A percentile compares a stretch with the other conserved stretches of the same genome.
phyloP scores from a whole-genome alignment of 1,140 invertebrate species.

The Mercenaria mercenaria region DNA sequence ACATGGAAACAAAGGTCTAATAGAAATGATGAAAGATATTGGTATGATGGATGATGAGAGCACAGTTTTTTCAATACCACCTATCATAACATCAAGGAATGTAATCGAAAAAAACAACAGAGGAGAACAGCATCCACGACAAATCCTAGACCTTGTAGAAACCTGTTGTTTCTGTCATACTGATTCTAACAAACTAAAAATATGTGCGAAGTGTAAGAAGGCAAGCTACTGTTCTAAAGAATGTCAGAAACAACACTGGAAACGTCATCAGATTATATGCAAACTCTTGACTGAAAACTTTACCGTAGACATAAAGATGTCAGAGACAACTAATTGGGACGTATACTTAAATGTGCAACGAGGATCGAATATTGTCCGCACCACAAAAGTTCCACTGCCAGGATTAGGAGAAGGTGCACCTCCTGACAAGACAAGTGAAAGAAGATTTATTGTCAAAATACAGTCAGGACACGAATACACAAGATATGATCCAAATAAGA shows the following conservation, averaged over 20 bases:
- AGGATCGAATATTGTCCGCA: not conserved
- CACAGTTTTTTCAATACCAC: not conserved
- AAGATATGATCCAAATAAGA: not conserved
- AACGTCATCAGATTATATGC: conserved; percentile 50
- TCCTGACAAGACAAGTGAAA: conserved; percentile 8
- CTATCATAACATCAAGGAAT: conserved; percentile 23
- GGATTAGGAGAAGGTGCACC: not conserved
- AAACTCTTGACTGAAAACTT: conserved; percentile 14
- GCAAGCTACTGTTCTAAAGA: conserved; percentile 59
- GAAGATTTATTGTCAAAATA: conserved; percentile 58
- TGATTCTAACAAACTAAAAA: not conserved
- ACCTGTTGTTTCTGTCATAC: conserved; percentile 36
- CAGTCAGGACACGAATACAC: conserved; percentile 46
- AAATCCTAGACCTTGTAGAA: not conserved
- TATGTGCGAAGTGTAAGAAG: conserved; percentile 42
- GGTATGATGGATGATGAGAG: conserved; percentile 20
- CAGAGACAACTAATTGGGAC: not conserved
- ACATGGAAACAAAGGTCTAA: too few species aligned
- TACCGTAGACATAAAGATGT: not conserved
- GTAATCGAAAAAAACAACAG: not conserved
- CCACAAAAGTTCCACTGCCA: not conserved
- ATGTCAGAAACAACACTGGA: conserved; percentile 56
- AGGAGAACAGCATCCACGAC: not conserved
- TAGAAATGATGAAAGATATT: not conserved
- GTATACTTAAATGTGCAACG: not conserved